These are phyloP conservation scores for Samia ricini DNA, from an alignment of 1,140 invertebrate genomes.

Conservation along the genomic window DNA sequence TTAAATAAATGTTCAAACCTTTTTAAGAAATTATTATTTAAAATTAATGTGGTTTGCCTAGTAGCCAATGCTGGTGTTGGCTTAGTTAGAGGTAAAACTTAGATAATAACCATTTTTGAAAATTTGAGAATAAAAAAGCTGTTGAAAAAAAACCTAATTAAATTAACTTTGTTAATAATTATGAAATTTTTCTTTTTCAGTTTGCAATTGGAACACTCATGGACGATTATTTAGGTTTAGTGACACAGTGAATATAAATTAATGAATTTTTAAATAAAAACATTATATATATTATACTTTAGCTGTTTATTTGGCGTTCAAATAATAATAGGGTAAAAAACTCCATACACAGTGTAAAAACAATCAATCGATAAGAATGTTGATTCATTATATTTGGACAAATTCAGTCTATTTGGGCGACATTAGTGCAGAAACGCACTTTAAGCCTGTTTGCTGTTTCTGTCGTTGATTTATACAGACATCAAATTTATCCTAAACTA, in stretches of 20 bases:
- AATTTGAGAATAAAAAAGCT: too few relatives aligned
- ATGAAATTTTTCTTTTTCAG: constrained; percentile 80
- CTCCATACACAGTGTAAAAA: constrained; percentile 68
- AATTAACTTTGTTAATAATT: background rate
- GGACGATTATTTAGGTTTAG: constrained; percentile 96
- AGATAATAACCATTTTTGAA: too few relatives aligned
- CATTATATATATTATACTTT: constrained; percentile 30
- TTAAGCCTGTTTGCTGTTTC: background rate
- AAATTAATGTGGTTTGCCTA: too few relatives aligned
- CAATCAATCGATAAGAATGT: constrained; percentile 56
- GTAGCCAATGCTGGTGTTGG: too few relatives aligned
- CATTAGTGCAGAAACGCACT: constrained; percentile 26
- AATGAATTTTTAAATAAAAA: constrained; percentile 24
- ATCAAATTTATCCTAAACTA: constrained; percentile 14
- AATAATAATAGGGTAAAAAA: constrained; percentile 62
- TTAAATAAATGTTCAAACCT: too few relatives aligned
- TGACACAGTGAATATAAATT: constrained; percentile 61
- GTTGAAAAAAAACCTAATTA: too few relatives aligned
- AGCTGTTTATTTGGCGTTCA: constrained; percentile 75
- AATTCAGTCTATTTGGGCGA: constrained; percentile 72
- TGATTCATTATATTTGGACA: constrained; percentile 68
- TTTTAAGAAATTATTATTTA: too few relatives aligned
- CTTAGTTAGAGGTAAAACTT: too few relatives aligned
- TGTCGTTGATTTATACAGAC: constrained; percentile 5
- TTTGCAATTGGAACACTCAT: constrained; percentile 99